Base-by-base conservation (phyloP, 2,888 invertebrate species). In the Harpagoxenus sublaevis region DNA sequence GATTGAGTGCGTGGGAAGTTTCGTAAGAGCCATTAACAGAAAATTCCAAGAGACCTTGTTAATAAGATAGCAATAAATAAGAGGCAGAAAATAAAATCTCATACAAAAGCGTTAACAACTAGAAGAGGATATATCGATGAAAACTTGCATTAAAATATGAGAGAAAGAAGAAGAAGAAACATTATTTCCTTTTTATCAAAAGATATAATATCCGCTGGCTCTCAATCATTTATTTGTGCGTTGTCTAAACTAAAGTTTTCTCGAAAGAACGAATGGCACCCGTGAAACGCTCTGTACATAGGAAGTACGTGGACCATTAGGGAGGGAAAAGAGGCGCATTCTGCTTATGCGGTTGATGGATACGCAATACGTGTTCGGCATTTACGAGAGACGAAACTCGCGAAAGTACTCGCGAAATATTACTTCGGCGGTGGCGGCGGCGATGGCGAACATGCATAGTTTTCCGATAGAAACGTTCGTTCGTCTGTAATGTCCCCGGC, bases 351-450 rank as follows among this genome's bases (percentile, higher is more conserved):
- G 55, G 53, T 45, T 83, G 85, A 87, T 87, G 83, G 83, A 87
- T 87, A 77, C 79, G 66, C 39, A 62, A 71, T 83, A 87, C 83
- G 83, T 85, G 87, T 66, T 57, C 28, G 60, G 79, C 71, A n/a
- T 87, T 63, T 63, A 55, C 57, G 45, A 62, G 31, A 57, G 55
- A 63, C 60, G 45, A 63, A 74, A 83, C 75, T 55, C 53, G 66
- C 15, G 39, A 45, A 77, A 81, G 83, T 79, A 83, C 45, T 71
- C 68, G 31, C 70, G 31, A 70, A 63, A 55, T 60, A 53, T 55
- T 55, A 78, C 57, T 65, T 63, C 55, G 42, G 12, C 62, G 45
- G 31, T 8, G 74, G 31, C 42, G 35, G 15, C 57, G 57, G 57
- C 74, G 74, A 48, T 48, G 60, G 18, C 53, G 39, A 18, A 12